phyloP scores from a whole-genome alignment of 1,140 invertebrate genomes.

The Grapholita molesta region DNA sequence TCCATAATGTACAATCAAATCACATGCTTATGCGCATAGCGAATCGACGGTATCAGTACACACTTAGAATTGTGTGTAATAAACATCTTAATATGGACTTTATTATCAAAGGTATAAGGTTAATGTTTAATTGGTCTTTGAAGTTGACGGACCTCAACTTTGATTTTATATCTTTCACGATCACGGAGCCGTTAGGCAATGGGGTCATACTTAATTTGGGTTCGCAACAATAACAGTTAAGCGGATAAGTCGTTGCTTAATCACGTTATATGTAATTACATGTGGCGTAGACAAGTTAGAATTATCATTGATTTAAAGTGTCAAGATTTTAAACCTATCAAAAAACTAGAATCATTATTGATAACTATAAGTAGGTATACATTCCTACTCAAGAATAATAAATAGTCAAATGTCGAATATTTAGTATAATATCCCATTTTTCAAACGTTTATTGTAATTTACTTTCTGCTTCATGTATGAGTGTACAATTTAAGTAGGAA shows the following conservation, averaged over 20 bases:
- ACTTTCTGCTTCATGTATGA: too few relatives aligned
- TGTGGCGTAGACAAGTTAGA: neutral
- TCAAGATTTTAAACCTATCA: too few relatives aligned
- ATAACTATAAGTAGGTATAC: too few relatives aligned
- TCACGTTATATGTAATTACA: neutral
- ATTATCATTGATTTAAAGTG: too few relatives aligned
- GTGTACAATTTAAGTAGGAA: too few relatives aligned
- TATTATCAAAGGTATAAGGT: neutral
- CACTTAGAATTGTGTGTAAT: neutral
- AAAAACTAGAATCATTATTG: too few relatives aligned
- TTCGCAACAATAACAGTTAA: neutral
- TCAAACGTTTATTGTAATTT: too few relatives aligned
- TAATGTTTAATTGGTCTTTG: neutral
- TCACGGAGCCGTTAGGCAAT: neutral
- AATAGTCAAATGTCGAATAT: too few relatives aligned
- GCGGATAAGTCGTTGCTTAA: neutral
- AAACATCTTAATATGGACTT: neutral
- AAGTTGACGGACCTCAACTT: neutral
- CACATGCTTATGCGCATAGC: neutral
- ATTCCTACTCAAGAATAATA: too few relatives aligned
- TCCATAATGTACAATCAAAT: neutral
- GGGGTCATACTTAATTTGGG: conserved; percentile 8
- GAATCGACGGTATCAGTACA: neutral
- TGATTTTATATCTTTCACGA: neutral
- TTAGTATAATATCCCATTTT: too few relatives aligned